Conservation (phyloP, 2,888 invertebrate species). For the Acleris laterana region DNA sequence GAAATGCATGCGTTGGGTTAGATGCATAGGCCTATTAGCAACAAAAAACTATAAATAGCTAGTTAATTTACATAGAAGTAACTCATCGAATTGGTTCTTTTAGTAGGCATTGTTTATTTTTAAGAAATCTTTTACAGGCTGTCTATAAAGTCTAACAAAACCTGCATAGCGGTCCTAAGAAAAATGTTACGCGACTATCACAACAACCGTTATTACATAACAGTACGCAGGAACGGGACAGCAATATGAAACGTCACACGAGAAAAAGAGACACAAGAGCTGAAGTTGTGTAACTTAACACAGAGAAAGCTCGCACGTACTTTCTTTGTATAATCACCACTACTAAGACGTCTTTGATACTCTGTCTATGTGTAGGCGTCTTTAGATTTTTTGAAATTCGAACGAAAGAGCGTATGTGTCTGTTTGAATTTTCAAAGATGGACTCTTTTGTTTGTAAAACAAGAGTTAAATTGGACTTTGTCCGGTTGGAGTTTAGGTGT, state of each 20-base stretch:
- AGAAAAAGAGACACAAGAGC: constrained; percentile 62
- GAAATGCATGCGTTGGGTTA: constrained; percentile 52
- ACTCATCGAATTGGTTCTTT: constrained; percentile 3
- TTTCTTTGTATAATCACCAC: constrained; percentile 68
- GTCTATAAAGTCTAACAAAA: constrained; percentile 8
- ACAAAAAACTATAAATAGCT: constrained; percentile 21
- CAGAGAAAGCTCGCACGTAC: constrained; percentile 81
- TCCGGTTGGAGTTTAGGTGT: constrained; percentile 47
- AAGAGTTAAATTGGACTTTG: constrained; percentile 58
- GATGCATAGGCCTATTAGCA: constrained; percentile 51
- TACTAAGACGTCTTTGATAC: constrained; percentile 56
- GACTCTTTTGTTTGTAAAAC: constrained; percentile 55
- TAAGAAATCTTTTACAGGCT: background rate
- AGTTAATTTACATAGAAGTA: background rate
- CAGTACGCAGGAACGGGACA: constrained; percentile 66
- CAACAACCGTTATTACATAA: constrained; percentile 84
- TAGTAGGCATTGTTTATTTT: background rate
- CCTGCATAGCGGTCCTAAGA: constrained; percentile 64
- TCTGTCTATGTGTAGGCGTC: constrained; percentile 65
- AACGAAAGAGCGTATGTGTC: constrained; percentile 72
- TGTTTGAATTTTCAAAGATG: constrained; percentile 63
- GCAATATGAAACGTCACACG: constrained; percentile 46
- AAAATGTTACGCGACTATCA: constrained; percentile 80
- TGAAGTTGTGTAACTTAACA: constrained; percentile 79
- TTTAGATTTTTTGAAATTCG: constrained; percentile 69